Conservation (phyloP, 30 jellyfish, hydroid and myxozoan genomes). For the Aurelia sp. region DNA sequence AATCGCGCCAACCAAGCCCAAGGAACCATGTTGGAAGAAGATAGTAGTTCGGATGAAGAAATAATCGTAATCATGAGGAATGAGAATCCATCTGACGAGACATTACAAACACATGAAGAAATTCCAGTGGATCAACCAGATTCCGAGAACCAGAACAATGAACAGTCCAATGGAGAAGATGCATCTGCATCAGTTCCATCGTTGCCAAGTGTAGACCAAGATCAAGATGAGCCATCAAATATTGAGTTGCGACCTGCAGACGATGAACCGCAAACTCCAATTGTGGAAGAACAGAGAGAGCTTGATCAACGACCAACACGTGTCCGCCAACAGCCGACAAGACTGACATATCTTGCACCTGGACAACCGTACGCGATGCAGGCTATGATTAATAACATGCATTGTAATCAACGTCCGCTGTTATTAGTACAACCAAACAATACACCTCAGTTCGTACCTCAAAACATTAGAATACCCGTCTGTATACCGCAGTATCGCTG, state of each 20-base stretch:
- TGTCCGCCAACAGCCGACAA: conserved; percentile 4
- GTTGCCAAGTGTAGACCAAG: background rate
- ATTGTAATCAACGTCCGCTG: background rate
- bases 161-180: background rate
- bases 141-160: background rate
- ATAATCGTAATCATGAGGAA: background rate
- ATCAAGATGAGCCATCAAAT: conserved; percentile 3
- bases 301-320: background rate
- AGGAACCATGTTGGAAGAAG: background rate
- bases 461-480: conserved; percentile 1
- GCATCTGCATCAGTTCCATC: background rate
- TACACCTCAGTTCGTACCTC: too few species aligned
- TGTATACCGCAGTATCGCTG: conserved; percentile 4
- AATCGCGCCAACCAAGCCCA: background rate
- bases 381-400: background rate
- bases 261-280: background rate
- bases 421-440: too few species aligned
- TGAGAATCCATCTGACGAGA: conserved; percentile 6
- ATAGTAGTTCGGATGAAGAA: conserved; percentile 32
- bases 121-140: background rate
- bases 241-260: background rate
- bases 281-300: background rate
- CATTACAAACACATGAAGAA: background rate
- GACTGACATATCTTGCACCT: conserved; percentile 12
- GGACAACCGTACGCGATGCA: conserved; percentile 14